Base-by-base conservation (phyloP, 2,888 invertebrate species). In the Sinotaia quadrata region DNA sequence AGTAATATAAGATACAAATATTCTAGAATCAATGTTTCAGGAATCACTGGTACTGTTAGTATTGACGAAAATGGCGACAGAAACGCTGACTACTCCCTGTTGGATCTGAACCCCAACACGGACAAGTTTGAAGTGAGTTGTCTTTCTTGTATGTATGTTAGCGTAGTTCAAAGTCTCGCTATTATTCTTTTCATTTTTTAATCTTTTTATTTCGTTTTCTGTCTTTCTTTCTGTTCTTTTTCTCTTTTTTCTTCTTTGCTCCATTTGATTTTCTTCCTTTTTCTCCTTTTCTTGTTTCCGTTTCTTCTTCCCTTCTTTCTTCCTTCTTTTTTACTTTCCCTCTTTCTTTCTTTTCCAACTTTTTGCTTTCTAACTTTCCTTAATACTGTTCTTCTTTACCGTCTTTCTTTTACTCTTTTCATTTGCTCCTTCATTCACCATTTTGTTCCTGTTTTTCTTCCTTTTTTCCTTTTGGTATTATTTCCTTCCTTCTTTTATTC, bases 21-120 rank as follows among this genome's bases (percentile, higher is more conserved):
- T 15, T 41, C 44, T 15, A 41, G 12, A 12, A 41, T 67, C 33
- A 51, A 7, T 12, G 59, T n/a, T 87, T 59, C 89, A 92, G 96
- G 97, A 63, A 96, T 97, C 77, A 95, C 96, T 0, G 96, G 96
- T 0, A 94, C 94, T 79, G 96, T 98, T 34, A 93, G 94, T 66
- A 97, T 98, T 80, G 96, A 98, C 87, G 91, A 91, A 33, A 98
- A 98, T 87, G 98, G 97, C 0, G 97, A 98, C 88, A 91, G 97
- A 49, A 94, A 96, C 74, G 95, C 95, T 0, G 95, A 96, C 66
- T 98, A 98, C 86, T 96, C 97, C 0, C 89, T 98, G 61, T 91
- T 98, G 54, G 96, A 97, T 84, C 94, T 97, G 93, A 94, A 98
- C 88, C 94, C 94, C 0, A 89, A 88, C 0, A 93, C 94, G 1